Percentiles rank a stretch among this genome's conserved stretches.
phyloP scores from a whole-genome alignment of 23 tunicate species.

The Halocynthia roretzi region DNA sequence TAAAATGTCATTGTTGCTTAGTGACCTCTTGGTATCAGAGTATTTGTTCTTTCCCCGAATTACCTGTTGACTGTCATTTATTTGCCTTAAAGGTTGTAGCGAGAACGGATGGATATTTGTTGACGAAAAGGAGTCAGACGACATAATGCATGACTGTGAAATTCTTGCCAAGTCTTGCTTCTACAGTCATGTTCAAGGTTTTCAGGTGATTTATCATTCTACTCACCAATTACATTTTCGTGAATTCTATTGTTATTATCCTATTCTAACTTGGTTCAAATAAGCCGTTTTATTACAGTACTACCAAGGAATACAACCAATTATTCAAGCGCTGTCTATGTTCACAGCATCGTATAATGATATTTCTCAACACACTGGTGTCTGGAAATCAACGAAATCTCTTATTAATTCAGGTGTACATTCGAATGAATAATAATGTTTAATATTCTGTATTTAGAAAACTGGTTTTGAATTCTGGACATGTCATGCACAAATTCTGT shows the following conservation, averaged over 20 bases:
- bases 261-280: too few species aligned
- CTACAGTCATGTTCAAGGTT: constrained; percentile 65
- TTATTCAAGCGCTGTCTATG: constrained; percentile 59
- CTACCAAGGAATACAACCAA: constrained; percentile 36
- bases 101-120: constrained; percentile 52
- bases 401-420: constrained; percentile 42
- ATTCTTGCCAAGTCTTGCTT: constrained; percentile 73
- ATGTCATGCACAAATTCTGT: too few species aligned
- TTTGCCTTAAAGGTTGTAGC: constrained; percentile 25
- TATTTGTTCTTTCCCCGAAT: background rate
- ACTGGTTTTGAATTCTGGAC: too few species aligned
- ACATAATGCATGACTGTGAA: constrained; percentile 75
- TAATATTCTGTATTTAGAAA: too few species aligned
- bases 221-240: too few species aligned
- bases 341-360: constrained; percentile 64
- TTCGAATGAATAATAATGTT: background rate
- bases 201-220: constrained; percentile 34
- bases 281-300: constrained; percentile 3
- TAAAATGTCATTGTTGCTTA: too few species aligned
- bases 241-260: too few species aligned
- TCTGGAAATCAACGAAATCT: constrained; percentile 54
- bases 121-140: constrained; percentile 50
- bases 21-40: too few species aligned
- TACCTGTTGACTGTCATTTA: background rate
- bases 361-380: constrained; percentile 21